Base-by-base conservation (phyloP, 2,888 invertebrate species). In the Graphium colonna region DNA sequence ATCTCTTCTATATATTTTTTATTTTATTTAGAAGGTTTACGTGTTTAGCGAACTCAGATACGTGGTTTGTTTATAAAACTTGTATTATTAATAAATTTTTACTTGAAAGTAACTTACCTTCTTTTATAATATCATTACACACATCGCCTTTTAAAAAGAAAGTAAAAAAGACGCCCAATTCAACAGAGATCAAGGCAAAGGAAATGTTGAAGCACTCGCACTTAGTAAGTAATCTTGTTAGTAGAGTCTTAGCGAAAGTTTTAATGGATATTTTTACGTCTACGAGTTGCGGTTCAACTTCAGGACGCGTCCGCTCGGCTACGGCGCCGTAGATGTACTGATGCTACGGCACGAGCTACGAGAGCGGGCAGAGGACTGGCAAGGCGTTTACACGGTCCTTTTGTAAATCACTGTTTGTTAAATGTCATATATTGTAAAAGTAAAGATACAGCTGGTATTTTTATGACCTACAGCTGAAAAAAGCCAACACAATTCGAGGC, bases 211-310 rank as follows among this genome's bases (percentile, higher is more conserved):
- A 28, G 48, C 47, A 53, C 52, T 38, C 13, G 44, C 38, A 48
- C 52, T 41, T 41, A 12, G 10, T 17, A 28, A 40, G 41, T 18
- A 28, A 53, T 38, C 43, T 48, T 26, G 7, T 48, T 53, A 53
- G 36, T 12, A 26, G 46, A 33, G 47, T 26, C 5, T 36, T 38
- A 38, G 8, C 1, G 38, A 48, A 53, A 53, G 42, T 48, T 53
- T 52, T 53, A 48, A 48, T 39, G 36, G n/a, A 36, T 16, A 40
- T 44, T 1, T 33, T 13, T 13, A 9, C 13, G 40, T 21, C 10
- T 8, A 7, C 33, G 15, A 5, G 18, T 8, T 1, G 16, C 18
- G 13, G 26, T 9, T 13, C 1, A 15, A 7, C 10, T 18, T 9
- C 10, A 15, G 17, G 1, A 45, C 18, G 33, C 46, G 52, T 21